Base-by-base conservation (phyloP, 2,888 invertebrate species). In the Andrena chrysosceles region DNA sequence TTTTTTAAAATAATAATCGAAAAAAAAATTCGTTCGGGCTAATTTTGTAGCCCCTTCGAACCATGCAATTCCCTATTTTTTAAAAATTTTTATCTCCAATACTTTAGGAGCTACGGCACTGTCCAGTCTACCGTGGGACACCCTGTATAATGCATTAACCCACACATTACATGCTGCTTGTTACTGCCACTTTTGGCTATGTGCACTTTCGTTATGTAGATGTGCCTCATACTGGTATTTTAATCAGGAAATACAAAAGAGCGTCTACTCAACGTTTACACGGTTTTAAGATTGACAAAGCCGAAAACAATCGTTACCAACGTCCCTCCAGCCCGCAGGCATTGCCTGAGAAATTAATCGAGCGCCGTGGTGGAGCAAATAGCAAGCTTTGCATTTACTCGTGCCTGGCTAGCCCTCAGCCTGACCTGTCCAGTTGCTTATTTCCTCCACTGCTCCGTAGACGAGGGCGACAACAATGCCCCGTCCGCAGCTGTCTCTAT, bases 321-420 rank as follows among this genome's bases (percentile, higher is more conserved):
- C 85, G 85, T 83, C 85, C 86, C 87, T 87, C 80, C 77, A 79
- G 77, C 84, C 85, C 79, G 79, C 87, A 81, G 87, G 84, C 85
- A 85, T 87, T 85, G 84, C 80, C 77, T 66, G 87, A 85, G 87
- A 87, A 87, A 87, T 87, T 87, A 87, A 87, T 87, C 85, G 87
- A 77, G 85, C 85, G 77, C 84, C 81, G 54, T 62, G 67, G 73
- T 63, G 79, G 31, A 77, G 79, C 84, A 87, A 87, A 87, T 81
- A 85, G 85, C 77, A 71, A 74, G 74, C 66, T 70, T 77, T 83
- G 85, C 86, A 81, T 86, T 86, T 86, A 75, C 85, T 81, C 78
- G 71, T 69, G 71, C 66, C 64, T 73, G 63, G 64, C 66, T 66
- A 54, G 31, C 56, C 26, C 49, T 49, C 56, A 10, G 20, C 31